Evolutionary conservation across 2,113 vertebrate genomes (phyloP), one percentile per base, ranked within the genome.

Genomic region (Pseudorasbora parva): DNA sequence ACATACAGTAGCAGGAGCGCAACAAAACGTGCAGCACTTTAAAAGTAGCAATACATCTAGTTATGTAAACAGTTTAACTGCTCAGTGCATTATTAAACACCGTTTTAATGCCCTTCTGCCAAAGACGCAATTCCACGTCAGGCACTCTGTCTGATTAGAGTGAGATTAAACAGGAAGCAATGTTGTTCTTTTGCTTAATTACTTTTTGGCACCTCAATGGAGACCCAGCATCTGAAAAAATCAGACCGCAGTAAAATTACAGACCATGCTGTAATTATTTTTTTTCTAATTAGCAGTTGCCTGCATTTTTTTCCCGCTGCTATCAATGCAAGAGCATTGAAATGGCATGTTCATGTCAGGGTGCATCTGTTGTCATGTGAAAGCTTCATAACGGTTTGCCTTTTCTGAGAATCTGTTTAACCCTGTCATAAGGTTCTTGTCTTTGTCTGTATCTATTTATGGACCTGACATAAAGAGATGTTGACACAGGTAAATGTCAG

Each of bases 121-220:
- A 45, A 45, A 41, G 21, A 45, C 21, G 43, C 59, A 7, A 49
- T 62, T 43, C 10, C 30, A 66, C 5, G 3, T 10, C 30, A n/a
- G 62, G 12, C 4, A 17, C 23, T 82, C 57, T 59, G 17, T 21
- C 7, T 82, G 81, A 82, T 82, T 74, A 62, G 17, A 82, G 41
- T 30, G n/a, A 73, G 43, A 49, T 73, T 74, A 81, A 82, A 72
- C 33, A 23, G 19, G 56, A 74, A 33, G 25, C 33, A n/a, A 45
- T 73, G 60, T 25, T 27, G 71, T 43, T 73, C 41, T 60, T 82
- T 82, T n/a, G 43, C 6, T 47, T 82, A 62, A 74, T 82, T 33
- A 49, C 49, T 60, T 59, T 59, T 15, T 59, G 23, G 54, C 33
- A 77, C 47, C 47, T 75, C 47, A 30, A 74, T 21, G 17, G 8